Percentiles rank a stretch among this genome's conserved stretches.
Evolutionary conservation across 2,888 invertebrate genomes (phyloP).

Genomic region (Vesta saturnalis): DNA sequence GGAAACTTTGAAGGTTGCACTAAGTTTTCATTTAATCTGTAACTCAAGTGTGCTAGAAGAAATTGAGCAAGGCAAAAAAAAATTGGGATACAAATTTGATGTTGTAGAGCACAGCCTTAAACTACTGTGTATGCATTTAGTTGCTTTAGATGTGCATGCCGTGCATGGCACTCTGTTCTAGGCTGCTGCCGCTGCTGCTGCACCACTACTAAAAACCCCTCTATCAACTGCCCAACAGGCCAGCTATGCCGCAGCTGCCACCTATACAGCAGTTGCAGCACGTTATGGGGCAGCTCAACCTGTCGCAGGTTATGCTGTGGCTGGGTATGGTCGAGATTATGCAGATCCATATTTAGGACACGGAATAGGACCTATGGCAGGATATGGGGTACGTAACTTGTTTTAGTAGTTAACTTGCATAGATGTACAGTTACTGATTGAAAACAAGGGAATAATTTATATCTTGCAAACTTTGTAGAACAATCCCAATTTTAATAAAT

Average conservation of each 20-base stretch:
- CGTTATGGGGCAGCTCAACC: slow-evolving; percentile 81
- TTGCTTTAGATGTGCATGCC: slow-evolving; percentile 61
- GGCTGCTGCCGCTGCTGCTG: slow-evolving; percentile 76
- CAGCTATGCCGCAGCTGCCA: slow-evolving; percentile 87
- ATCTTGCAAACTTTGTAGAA: too few species aligned
- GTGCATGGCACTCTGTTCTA: slow-evolving; percentile 62
- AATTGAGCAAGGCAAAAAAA: too few species aligned
- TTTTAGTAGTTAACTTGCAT: slow-evolving; percentile 6
- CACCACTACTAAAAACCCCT: slow-evolving; percentile 85
- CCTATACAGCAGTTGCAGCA: slow-evolving; percentile 87
- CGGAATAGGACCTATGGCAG: slow-evolving; percentile 95
- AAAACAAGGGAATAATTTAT: too few species aligned
- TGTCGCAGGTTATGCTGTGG: slow-evolving; percentile 79
- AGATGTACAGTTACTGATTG: too few species aligned
- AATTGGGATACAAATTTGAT: slow-evolving; percentile 14
- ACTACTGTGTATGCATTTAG: slow-evolving; percentile 46
- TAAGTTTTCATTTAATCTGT: neutral
- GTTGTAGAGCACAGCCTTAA: slow-evolving; percentile 46
- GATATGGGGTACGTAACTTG: slow-evolving; percentile 86
- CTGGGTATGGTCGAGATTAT: slow-evolving; percentile 88
- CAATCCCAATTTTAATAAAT: too few species aligned
- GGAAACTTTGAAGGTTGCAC: neutral
- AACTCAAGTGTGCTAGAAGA: neutral
- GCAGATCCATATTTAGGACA: slow-evolving; percentile 95
- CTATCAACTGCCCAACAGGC: slow-evolving; percentile 87